These are phyloP conservation scores for Chrysochloris asiatica DNA, from an alignment of 2,113 vertebrate species.

Conservation along the genomic window DNA sequence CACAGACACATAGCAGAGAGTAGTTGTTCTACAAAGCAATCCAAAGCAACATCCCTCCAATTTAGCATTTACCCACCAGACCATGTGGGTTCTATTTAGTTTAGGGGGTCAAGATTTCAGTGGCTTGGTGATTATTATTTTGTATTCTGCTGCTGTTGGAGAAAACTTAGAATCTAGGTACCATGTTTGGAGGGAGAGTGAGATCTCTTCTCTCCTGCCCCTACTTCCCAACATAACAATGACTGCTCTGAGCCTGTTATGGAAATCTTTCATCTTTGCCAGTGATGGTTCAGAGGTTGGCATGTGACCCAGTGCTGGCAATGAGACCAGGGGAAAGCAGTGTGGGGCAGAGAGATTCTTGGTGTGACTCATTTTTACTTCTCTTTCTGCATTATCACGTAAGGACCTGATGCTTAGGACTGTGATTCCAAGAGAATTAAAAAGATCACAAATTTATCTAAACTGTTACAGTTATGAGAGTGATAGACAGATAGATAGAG, in stretches of 20 bases:
- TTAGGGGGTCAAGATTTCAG: background rate
- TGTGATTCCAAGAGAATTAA: background rate
- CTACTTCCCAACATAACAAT: background rate
- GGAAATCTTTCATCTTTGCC: background rate
- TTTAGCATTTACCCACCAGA: background rate
- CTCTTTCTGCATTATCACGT: background rate
- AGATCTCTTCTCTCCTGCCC: background rate
- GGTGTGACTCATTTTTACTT: background rate
- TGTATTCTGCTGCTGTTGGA: background rate
- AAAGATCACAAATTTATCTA: conserved; percentile 14
- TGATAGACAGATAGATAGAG: too few species aligned
- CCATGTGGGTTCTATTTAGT: background rate
- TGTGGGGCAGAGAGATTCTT: background rate
- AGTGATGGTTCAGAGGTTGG: background rate
- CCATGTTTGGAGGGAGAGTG: background rate
- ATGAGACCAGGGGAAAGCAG: accelerated
- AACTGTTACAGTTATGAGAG: too few species aligned
- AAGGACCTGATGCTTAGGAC: background rate
- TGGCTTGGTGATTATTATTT: background rate
- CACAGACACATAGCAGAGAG: conserved; percentile 25
- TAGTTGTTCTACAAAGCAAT: conserved; percentile 6
- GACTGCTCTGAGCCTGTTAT: background rate
- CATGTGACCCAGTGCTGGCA: background rate
- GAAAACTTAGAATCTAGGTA: conserved; percentile 9
- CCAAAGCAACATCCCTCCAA: background rate